Evolutionary conservation across 2,113 vertebrate species (phyloP), one percentile per base, ranked within the genome.

Genomic region (Cochlearius cochlearius): DNA sequence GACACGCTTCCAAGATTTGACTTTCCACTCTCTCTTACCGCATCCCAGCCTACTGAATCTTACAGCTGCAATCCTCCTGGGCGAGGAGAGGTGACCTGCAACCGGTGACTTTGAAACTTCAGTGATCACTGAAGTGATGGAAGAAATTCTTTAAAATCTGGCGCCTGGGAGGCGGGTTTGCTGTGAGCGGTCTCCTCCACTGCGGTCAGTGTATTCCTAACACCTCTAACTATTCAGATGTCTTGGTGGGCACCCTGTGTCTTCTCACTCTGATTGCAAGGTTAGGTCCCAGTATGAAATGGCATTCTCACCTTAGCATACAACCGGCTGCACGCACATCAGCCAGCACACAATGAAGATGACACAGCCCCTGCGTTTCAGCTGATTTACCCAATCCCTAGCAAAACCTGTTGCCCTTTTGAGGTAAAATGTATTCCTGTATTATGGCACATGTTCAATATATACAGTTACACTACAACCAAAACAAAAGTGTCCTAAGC

Each of bases 391-490:
- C 14, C 88, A 92, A 45, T 56, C 47, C 63, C 64, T 60, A 59
- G 60, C 12, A 10, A 96, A 90, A 94, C 10, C 41, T 86, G 25
- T 93, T 94, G 55, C 25, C 83, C 83, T 91, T 96, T 79, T 97
- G 76, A 97, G 97, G 94, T 90, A 95, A 97, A 95, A 97, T 78
- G 74, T 80, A 96, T 75, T 97, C 92, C 66, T 93, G 77, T 90
- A 85, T 92, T 96, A 97, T 98, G 95, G 96, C 83, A 98, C 94
- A 94, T 64, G 93, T 91, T 97, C 69, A 93, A 68, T 77, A 95
- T 73, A 94, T 58, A 98, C 94, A 94, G 63, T 49, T 93, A 88
- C 59, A 90, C 77, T 94, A 97, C 75, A 94, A 97, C 69, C 26
- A 92, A 95, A 97, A 78, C 77, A 96, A 85, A 96, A 93, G 71